Percentiles rank a stretch among this genome's conserved stretches.
phyloP scores from a whole-genome alignment of 2,888 invertebrate genomes.

The Chymomyza fuscimana region DNA sequence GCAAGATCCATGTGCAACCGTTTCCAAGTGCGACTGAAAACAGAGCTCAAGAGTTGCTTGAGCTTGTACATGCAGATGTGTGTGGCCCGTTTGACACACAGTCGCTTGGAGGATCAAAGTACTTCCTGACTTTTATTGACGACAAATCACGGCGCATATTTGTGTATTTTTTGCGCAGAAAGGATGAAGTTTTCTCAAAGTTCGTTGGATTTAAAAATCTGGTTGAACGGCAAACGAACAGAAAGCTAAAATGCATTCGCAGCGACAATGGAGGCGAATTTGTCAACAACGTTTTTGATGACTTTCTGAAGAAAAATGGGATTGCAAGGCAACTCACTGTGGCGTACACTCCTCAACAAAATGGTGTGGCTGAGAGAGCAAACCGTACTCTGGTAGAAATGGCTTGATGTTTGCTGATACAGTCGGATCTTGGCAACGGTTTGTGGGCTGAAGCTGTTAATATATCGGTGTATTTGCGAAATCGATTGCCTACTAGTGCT shows the following conservation, averaged over 20 bases:
- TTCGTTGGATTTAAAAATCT: conserved; percentile 31
- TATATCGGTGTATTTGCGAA: conserved; percentile 28
- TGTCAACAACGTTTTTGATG: conserved; percentile 21
- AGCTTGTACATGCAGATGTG: conserved; percentile 37
- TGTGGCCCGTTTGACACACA: conserved; percentile 32
- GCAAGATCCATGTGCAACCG: background rate
- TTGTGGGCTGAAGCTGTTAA: conserved; percentile 21
- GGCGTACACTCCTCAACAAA: conserved; percentile 35
- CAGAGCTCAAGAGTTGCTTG: conserved; percentile 1
- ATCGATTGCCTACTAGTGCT: conserved; percentile 25
- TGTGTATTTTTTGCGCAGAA: conserved; percentile 27
- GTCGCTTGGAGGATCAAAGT: conserved; percentile 26
- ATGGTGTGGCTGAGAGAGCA: conserved; percentile 32
- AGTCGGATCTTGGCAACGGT: conserved; percentile 17
- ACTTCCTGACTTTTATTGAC: conserved; percentile 36
- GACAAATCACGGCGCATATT: conserved; percentile 27
- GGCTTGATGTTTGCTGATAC: conserved; percentile 24
- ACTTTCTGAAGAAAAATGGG: conserved; percentile 21
- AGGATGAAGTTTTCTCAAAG: conserved; percentile 31
- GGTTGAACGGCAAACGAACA: conserved; percentile 27
- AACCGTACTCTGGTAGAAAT: conserved; percentile 35
- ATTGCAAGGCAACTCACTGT: conserved; percentile 28
- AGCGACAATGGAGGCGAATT: conserved; percentile 35
- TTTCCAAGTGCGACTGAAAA: no score
- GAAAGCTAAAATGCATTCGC: conserved; percentile 28